Percentiles rank a stretch among this genome's conserved stretches.
These are phyloP conservation scores for Micropterix aruncella DNA, from an alignment of 2,888 invertebrate genomes.

Conservation along the genomic window DNA sequence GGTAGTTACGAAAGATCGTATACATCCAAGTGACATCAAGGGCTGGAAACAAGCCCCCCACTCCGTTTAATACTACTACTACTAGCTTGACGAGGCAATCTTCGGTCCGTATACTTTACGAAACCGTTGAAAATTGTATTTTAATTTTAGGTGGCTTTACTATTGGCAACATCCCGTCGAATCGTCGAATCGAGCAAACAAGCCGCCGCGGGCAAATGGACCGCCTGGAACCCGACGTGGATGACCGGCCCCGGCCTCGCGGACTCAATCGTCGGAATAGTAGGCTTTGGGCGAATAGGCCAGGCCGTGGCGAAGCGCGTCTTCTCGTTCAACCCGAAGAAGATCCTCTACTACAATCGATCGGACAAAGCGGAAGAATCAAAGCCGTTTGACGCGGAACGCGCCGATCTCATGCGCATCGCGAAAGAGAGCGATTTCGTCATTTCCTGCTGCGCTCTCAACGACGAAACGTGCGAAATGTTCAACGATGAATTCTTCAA, in stretches of 20 bases:
- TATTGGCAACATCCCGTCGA: conserved; percentile 71
- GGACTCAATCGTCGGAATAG: conserved; percentile 68
- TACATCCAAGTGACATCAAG: no score
- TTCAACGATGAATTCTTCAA: conserved; percentile 69
- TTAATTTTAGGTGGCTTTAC: conserved; percentile 45
- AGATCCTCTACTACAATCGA: conserved; percentile 62
- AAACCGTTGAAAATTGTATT: no score
- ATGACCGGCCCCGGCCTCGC: conserved; percentile 78
- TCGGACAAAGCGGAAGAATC: conserved; percentile 44
- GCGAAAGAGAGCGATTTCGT: conserved; percentile 73
- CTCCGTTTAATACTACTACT: no score
- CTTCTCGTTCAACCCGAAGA: conserved; percentile 56
- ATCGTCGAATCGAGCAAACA: conserved; percentile 67
- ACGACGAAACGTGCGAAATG: conserved; percentile 61
- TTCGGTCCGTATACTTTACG: no score
- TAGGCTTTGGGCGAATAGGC: conserved; percentile 75
- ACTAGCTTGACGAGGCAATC: no score
- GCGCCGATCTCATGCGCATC: conserved; percentile 57
- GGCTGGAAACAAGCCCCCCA: no score
- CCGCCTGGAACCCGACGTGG: conserved; percentile 79
- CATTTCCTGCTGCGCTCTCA: conserved; percentile 64
- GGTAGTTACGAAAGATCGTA: no score
- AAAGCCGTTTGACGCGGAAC: conserved; percentile 46
- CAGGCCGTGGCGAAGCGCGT: conserved; percentile 65
- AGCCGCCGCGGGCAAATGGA: conserved; percentile 67